Evolutionary conservation across 37 sponge, comb jelly and placozoan species (phyloP), one percentile per base, ranked within the genome.

Genomic region (Chondrosia reniformis): DNA sequence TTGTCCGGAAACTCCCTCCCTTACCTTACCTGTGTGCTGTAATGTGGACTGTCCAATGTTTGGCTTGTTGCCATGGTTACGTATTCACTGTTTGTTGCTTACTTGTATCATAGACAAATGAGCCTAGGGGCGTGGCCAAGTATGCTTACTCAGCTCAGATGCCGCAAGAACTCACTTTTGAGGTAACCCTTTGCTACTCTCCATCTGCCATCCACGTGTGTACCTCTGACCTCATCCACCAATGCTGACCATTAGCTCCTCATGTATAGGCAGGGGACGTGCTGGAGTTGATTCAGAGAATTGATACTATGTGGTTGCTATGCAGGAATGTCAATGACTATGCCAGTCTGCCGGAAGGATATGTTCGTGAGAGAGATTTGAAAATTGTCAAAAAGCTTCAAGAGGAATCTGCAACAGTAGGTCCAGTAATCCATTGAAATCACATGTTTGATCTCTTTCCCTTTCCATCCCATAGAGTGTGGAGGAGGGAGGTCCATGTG

Each of bases 41-140:
- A n/a, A n/a, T n/a, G n/a, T n/a, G n/a, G n/a, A n/a, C n/a, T n/a
- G n/a, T n/a, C n/a, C n/a, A 33, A 33, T 64, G 67, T 64, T 64
- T 17, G 17, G n/a, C 27, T 56, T 24, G n/a, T 21, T 13, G 66
- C 6, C 31, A 33, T 64, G 5, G 3, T 32, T 64, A 28, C 7
- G 4, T 10, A 28, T 4, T 10, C 2, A 64, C 19, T 64, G 66
- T 28, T 64, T 4, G 4, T 45, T 74, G 3, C 54, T 24, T 21
- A 44, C 5, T 4, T 74, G 54, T 30, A 9, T 4, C 44, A 59
- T 31, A 81, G 91, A 75, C 80, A 42, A 36, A 80, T 40, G 84
- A 86, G 49, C 91, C 91, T 4, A 82, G 82, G 72, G 91, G 84
- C 8, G 67, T 86, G 41, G 91, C 91, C 6, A 82, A 54, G 17